A percentile compares a stretch with the other conserved stretches of the same genome.
Conservation (phyloP, 2,113 vertebrate species). For the Kryptolebias marmoratus region DNA sequence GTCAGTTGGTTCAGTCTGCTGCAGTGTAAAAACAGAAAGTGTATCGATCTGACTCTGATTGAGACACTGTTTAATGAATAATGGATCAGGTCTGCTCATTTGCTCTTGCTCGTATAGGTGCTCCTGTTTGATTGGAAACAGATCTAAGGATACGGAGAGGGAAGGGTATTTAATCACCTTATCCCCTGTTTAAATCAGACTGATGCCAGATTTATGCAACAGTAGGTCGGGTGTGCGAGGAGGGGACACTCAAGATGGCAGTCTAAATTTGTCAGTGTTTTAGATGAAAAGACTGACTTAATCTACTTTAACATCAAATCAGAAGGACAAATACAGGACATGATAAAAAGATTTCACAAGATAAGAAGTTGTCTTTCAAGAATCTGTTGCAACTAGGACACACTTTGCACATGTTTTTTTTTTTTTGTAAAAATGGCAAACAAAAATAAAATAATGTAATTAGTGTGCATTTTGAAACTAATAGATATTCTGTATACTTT, state of each 20-base stretch:
- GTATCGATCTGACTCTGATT: slow-evolving; percentile 44
- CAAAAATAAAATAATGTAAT: too few species aligned
- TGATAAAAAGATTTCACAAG: not conserved
- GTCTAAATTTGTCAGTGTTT: not conserved
- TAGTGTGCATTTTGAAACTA: too few species aligned
- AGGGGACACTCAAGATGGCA: not conserved
- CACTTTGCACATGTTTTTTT: not conserved
- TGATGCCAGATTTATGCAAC: not conserved
- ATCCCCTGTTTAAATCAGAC: not conserved
- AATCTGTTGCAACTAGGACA: too few species aligned
- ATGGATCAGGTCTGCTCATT: slow-evolving; percentile 35
- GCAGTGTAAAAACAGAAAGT: slow-evolving; percentile 50
- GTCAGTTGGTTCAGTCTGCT: slow-evolving; percentile 19
- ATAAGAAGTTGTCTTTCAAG: too few species aligned
- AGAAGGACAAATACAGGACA: not conserved
- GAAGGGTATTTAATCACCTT: slow-evolving; percentile 16
- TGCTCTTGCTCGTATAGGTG: slow-evolving; percentile 16
- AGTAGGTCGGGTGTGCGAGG: slow-evolving; percentile 8
- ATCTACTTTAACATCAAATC: not conserved
- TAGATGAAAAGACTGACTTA: not conserved
- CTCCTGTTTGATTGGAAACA: slow-evolving; percentile 13
- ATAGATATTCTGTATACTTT: too few species aligned
- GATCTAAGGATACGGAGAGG: slow-evolving; percentile 12
- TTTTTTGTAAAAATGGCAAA: not conserved
- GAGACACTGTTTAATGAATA: slow-evolving; percentile 55